A percentile compares a stretch with the other conserved stretches of the same genome.
Evolutionary conservation across 53 echinoderm and acorn worm species (phyloP).

Genomic region (Holothuria scabra): DNA sequence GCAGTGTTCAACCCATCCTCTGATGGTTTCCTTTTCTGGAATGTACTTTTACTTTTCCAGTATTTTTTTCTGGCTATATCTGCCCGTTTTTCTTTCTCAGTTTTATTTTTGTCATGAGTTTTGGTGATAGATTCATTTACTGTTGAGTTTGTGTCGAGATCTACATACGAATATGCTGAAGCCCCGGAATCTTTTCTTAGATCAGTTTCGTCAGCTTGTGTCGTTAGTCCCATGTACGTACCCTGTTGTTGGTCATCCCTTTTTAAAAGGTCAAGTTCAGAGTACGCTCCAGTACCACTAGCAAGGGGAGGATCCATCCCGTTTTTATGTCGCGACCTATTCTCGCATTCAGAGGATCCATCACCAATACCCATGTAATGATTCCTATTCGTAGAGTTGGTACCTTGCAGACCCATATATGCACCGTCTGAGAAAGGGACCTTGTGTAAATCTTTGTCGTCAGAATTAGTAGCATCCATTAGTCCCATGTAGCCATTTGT

Average conservation of each 20-base stretch:
- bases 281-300: slow-evolving; percentile 17
- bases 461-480: too few relatives aligned
- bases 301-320: not conserved
- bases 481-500: slow-evolving; percentile 8
- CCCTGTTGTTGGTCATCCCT: not conserved
- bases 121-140: not conserved
- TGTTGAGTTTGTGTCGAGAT: not conserved
- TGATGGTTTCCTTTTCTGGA: slow-evolving; percentile 1
- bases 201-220: not conserved
- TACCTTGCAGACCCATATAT: slow-evolving; percentile 26
- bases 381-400: not conserved
- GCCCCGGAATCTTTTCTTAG: not conserved
- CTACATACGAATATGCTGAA: not conserved
- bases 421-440: not conserved
- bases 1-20: not conserved
- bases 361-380: slow-evolving; percentile 34
- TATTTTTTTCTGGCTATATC: not conserved
- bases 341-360: not conserved
- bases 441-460: too few relatives aligned
- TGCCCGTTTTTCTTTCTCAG: not conserved
- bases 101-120: not conserved
- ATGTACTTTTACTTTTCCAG: slow-evolving; percentile 39
- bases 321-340: not conserved
- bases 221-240: slow-evolving; percentile 18
- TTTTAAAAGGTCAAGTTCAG: slow-evolving; percentile 6